These are phyloP conservation scores for rat (Rattus norvegicus) DNA, from an alignment of 2,113 vertebrate species.

Conservation along the genomic window DNA sequence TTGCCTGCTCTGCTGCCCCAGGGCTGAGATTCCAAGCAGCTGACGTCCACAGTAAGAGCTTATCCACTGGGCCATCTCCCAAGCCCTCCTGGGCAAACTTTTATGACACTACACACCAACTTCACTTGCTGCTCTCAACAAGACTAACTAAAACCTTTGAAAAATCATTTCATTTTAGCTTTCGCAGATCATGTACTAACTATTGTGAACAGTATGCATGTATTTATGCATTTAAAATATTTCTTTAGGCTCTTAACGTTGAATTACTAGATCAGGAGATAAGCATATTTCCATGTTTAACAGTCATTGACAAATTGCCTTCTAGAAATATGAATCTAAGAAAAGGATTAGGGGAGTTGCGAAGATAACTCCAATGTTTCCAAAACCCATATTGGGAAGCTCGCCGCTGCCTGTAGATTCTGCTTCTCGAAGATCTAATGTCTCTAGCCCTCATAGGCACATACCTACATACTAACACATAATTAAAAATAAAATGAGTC, in stretches of 20 bases:
- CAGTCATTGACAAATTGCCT: background rate
- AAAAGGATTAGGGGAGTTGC: too few species aligned
- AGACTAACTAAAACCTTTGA: background rate
- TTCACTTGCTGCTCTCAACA: background rate
- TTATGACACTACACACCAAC: background rate
- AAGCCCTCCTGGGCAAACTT: background rate
- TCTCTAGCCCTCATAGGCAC: background rate
- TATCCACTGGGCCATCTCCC: background rate
- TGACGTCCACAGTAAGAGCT: background rate
- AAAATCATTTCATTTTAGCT: background rate
- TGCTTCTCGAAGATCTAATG: background rate
- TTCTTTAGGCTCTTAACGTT: background rate
- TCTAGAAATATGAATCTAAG: background rate
- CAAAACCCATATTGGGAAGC: background rate
- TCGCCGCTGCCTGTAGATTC: background rate
- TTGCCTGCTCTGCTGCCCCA: background rate
- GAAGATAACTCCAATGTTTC: background rate
- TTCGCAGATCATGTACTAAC: background rate
- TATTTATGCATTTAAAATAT: background rate
- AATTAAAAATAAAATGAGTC: background rate
- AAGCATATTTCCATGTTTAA: background rate
- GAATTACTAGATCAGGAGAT: background rate
- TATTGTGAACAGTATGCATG: background rate
- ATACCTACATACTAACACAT: too few species aligned
- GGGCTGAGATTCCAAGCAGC: background rate